phyloP scores from a whole-genome alignment of 2,113 vertebrate species.

The Oreochromis spilurus region DNA sequence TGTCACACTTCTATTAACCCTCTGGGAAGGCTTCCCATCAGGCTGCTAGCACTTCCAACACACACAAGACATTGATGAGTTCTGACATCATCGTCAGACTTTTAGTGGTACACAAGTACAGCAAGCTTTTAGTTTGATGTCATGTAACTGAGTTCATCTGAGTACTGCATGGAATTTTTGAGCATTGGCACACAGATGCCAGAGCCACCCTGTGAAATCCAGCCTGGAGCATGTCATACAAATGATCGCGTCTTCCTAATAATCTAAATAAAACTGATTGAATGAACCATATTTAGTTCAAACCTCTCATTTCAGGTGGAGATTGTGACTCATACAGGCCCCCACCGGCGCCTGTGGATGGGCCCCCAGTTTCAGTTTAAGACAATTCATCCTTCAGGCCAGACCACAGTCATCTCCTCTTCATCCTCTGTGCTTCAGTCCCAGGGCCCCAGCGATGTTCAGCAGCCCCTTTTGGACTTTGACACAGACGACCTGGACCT shows the following conservation, averaged over 20 bases:
- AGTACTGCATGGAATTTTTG: neutral
- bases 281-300: neutral
- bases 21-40: slow-evolving; percentile 10
- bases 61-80: slow-evolving; percentile 4
- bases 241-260: neutral
- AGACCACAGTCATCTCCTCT: slow-evolving; percentile 96
- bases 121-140: slow-evolving; percentile 22
- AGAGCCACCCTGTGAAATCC: neutral
- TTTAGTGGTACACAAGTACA: neutral
- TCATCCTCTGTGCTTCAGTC: slow-evolving; percentile 96
- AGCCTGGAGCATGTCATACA: neutral
- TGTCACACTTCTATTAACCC: slow-evolving; percentile 35
- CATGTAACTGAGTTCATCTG: slow-evolving; percentile 10
- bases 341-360: slow-evolving; percentile 96
- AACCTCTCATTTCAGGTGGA: slow-evolving; percentile 79
- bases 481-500: slow-evolving; percentile 95
- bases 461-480: slow-evolving; percentile 93
- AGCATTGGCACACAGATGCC: neutral
- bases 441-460: slow-evolving; percentile 87
- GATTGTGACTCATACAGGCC: slow-evolving; percentile 96
- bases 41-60: neutral
- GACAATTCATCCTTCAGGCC: slow-evolving; percentile 96
- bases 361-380: slow-evolving; percentile 99
- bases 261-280: accelerated
- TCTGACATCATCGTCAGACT: slow-evolving; percentile 17